Conservation (phyloP, 2,113 vertebrate genomes). For the Lagenorhynchus albirostris region DNA sequence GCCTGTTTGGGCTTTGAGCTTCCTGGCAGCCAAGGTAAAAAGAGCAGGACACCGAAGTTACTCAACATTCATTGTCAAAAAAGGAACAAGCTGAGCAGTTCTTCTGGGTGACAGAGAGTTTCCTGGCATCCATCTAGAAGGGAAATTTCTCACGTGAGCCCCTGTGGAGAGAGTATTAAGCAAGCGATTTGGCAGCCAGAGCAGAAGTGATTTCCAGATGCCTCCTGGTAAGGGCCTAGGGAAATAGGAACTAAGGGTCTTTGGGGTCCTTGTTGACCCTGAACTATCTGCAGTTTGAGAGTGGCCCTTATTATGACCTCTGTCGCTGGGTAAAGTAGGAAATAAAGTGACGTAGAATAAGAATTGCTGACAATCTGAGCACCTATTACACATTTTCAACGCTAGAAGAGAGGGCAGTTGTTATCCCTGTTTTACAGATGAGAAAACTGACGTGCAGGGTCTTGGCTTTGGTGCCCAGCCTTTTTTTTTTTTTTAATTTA, state of each 20-base stretch:
- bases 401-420: too few species aligned
- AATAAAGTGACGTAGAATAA: background rate
- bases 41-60: background rate
- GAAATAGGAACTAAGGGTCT: background rate
- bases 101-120: background rate
- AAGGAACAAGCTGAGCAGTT: background rate
- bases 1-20: slow-evolving; percentile 2
- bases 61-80: background rate
- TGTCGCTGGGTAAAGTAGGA: background rate
- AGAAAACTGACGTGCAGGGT: background rate
- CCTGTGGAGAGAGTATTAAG: background rate
- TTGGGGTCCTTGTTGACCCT: background rate
- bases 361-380: background rate
- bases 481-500: accelerated
- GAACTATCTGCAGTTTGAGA: background rate
- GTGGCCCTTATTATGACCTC: background rate
- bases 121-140: background rate
- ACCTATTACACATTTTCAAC: accelerated
- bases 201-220: slow-evolving; percentile 36
- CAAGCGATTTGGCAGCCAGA: background rate
- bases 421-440: background rate
- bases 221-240: background rate
- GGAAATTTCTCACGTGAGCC: background rate
- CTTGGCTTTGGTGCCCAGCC: background rate
- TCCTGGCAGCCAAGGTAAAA: slow-evolving; percentile 36